These are phyloP conservation scores for Euthynnus affinis DNA, from an alignment of 2,797 vertebrate genomes.

Conservation along the genomic window DNA sequence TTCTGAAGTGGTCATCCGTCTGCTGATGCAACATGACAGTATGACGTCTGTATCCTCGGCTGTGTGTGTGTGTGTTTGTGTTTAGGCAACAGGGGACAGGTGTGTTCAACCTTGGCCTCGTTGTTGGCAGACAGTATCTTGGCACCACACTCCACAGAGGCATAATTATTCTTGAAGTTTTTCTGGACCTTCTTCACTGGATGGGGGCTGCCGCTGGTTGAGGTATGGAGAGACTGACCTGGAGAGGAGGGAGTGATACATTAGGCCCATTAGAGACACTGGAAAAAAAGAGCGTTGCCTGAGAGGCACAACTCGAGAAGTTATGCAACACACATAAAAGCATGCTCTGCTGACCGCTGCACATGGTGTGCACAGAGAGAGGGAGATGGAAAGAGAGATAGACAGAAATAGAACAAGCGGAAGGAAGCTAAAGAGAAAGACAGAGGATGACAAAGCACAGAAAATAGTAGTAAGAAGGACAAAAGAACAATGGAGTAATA, in stretches of 20 bases:
- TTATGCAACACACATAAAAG: constrained; percentile 61
- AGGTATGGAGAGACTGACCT: constrained; percentile 96
- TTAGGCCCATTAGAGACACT: constrained; percentile 25
- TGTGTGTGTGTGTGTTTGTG: background rate
- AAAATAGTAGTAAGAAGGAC: background rate
- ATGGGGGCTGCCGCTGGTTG: constrained; percentile 90
- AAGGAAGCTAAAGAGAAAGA: constrained; percentile 31
- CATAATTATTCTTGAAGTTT: constrained; percentile 98
- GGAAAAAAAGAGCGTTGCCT: constrained; percentile 15
- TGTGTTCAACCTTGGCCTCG: constrained; percentile 93
- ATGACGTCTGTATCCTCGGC: background rate
- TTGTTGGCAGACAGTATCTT: constrained; percentile 97
- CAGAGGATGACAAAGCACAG: background rate
- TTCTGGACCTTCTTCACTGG: constrained; percentile 96
- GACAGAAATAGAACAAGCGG: constrained; percentile 36
- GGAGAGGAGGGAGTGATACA: constrained; percentile 33
- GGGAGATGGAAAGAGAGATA: constrained; percentile 9
- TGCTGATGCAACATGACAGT: constrained; percentile 24
- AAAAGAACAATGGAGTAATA: background rate
- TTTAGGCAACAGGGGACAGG: background rate
- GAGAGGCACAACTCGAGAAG: constrained; percentile 2
- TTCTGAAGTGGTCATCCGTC: background rate
- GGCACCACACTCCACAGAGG: constrained; percentile 98
- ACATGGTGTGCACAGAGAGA: constrained; percentile 33
- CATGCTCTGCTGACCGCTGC: constrained; percentile 48